Conservation (phyloP, 2,888 invertebrate species). For the Hyles lineata region DNA sequence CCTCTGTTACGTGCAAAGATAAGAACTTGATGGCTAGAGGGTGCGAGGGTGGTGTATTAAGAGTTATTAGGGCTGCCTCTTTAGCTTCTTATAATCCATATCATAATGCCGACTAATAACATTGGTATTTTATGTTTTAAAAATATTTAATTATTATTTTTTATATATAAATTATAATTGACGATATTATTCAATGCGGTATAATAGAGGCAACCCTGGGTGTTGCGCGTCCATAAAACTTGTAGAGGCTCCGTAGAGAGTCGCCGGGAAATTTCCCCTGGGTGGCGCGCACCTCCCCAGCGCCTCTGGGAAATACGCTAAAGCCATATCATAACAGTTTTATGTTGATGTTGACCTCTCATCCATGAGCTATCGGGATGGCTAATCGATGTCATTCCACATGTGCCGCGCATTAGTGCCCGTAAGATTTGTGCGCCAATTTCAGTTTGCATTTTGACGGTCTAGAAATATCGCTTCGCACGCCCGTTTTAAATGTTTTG, state of each 20-base stretch:
- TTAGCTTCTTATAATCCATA: not conserved
- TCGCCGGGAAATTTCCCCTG: constrained; percentile 83
- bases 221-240: constrained; percentile 82
- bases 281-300: constrained; percentile 72
- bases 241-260: constrained; percentile 81
- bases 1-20: constrained; percentile 69
- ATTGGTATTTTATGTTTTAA: not conserved
- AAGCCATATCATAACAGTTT: constrained; percentile 85
- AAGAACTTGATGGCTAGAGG: constrained; percentile 71
- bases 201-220: constrained; percentile 58
- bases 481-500: not conserved
- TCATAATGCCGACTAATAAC: not conserved
- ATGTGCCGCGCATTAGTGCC: not conserved
- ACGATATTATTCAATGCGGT: not conserved
- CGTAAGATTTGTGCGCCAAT: constrained; percentile 16
- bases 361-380: constrained; percentile 57
- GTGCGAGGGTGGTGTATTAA: constrained; percentile 51
- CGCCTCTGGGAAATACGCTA: constrained; percentile 81
- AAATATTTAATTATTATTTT: not conserved
- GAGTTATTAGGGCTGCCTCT: constrained; percentile 46
- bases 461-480: not conserved
- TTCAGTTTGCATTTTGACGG: not conserved
- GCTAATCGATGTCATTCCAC: constrained; percentile 52
- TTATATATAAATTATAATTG: not conserved
- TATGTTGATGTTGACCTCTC: constrained; percentile 83